Percentiles rank a stretch among this genome's conserved stretches.
These are phyloP conservation scores for Plestiodon gilberti DNA, from an alignment of 2,113 vertebrate species.

Conservation along the genomic window DNA sequence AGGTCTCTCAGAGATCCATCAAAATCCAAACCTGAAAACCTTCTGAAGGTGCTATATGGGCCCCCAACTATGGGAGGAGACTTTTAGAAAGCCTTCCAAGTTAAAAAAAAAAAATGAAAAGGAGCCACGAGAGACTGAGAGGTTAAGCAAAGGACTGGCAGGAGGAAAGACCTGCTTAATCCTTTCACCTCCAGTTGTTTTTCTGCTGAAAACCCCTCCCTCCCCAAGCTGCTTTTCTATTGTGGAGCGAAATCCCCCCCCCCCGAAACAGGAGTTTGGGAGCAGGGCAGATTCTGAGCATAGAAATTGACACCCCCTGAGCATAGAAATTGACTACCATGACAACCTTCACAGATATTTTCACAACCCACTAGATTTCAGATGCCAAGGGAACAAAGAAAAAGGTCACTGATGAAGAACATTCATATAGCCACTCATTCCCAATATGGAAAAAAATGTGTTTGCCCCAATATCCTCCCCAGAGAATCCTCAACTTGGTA, in stretches of 20 bases:
- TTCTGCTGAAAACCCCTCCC: not conserved
- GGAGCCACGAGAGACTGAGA: not conserved
- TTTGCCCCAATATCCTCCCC: accelerated
- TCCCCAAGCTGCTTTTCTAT: no score
- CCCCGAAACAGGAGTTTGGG: not conserved
- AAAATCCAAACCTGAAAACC: not conserved
- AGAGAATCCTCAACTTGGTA: not conserved
- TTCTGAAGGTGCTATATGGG: not conserved
- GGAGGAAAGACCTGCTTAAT: not conserved
- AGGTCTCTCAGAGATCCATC: not conserved
- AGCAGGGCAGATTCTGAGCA: not conserved
- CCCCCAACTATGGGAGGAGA: not conserved
- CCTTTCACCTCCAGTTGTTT: not conserved
- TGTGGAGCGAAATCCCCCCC: no score
- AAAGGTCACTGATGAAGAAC: not conserved
- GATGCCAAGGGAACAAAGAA: no score
- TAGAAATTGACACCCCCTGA: not conserved
- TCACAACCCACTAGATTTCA: no score
- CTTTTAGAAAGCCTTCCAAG: not conserved
- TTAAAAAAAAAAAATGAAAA: constrained; percentile 1
- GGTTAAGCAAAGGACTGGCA: not conserved
- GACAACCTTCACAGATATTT: no score
- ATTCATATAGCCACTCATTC: not conserved
- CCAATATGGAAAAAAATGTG: not conserved
- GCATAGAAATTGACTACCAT: no score